phyloP scores from a whole-genome alignment of 35 echinoderm and acorn worm genomes.

The Patiria miniata region DNA sequence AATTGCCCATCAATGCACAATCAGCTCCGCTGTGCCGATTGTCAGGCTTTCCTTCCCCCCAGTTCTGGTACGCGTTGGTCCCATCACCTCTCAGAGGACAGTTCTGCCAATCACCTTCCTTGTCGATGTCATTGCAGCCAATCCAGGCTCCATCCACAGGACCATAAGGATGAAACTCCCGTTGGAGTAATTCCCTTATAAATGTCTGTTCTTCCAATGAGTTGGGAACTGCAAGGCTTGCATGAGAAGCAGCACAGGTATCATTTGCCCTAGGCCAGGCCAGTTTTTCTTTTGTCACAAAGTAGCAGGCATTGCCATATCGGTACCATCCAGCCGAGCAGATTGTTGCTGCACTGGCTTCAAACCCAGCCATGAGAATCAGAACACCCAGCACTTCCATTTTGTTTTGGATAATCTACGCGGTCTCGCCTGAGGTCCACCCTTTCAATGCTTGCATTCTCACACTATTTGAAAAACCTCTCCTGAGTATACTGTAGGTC shows the following conservation, averaged over 20 bases:
- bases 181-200: neutral
- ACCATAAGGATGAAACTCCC: neutral
- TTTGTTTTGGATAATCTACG: too few relatives aligned
- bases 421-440: too few relatives aligned
- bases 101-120: neutral
- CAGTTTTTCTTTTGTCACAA: neutral
- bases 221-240: neutral
- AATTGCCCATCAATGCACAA: too few relatives aligned
- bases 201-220: neutral
- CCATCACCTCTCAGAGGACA: neutral
- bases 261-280: neutral
- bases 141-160: neutral
- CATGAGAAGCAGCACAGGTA: neutral
- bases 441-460: too few relatives aligned
- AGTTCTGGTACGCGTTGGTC: slow-evolving; percentile 3
- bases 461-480: too few relatives aligned
- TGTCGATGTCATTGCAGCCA: neutral
- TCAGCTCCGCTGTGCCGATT: too few relatives aligned
- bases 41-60: neutral
- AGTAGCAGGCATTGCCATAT: neutral
- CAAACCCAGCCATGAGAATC: too few relatives aligned
- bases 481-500: too few relatives aligned
- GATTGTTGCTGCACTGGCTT: neutral
- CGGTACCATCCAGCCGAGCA: neutral
- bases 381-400: too few relatives aligned